Evolutionary conservation across 1,140 invertebrate species (phyloP), one percentile per base, ranked within the genome.

Genomic region (Drosophila repletoides): DNA sequence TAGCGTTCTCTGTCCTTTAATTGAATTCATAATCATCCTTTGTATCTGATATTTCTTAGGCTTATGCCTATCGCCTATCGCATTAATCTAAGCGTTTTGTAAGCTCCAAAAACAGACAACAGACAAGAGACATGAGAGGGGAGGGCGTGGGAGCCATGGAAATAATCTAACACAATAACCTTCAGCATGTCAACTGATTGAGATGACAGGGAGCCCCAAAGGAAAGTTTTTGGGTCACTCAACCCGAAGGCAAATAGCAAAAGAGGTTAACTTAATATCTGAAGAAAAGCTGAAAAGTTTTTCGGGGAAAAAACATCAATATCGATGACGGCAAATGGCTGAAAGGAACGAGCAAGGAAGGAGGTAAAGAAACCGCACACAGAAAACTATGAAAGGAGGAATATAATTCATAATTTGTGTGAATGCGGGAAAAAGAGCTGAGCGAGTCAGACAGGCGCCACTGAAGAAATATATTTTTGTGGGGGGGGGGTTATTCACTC

Each of bases 351-450:
- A 15, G 14, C 14, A 15, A 12, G 6, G 34, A n/a, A n/a, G n/a
- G n/a, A n/a, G n/a, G n/a, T n/a, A n/a, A n/a, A n/a, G n/a, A n/a
- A n/a, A n/a, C n/a, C n/a, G 53, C 63, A 51, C 55, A 66, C 19
- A 12, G 21, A 45, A 63, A 65, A 70, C 60, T 73, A 65, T 59
- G 46, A 73, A 53, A 73, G 52, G 40, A n/a, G n/a, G n/a, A n/a
- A 48, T 33, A 65, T 70, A 65, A 70, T 65, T 70, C 70, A 73
- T 73, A 73, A 70, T 59, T 53, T 73, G 61, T 67, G 63, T n/a
- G 67, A 71, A 67, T 52, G 33, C 19, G 9, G 38, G 36, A 51
- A 55, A 46, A 41, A 60, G 29, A 51, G 66, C 63, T 40, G 56
- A 63, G 56, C 56, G 56, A 63, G 69, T 68, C 69, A 63, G 58